Base-by-base conservation (phyloP, 2,797 vertebrate genomes). In the Australoheros facetus region DNA sequence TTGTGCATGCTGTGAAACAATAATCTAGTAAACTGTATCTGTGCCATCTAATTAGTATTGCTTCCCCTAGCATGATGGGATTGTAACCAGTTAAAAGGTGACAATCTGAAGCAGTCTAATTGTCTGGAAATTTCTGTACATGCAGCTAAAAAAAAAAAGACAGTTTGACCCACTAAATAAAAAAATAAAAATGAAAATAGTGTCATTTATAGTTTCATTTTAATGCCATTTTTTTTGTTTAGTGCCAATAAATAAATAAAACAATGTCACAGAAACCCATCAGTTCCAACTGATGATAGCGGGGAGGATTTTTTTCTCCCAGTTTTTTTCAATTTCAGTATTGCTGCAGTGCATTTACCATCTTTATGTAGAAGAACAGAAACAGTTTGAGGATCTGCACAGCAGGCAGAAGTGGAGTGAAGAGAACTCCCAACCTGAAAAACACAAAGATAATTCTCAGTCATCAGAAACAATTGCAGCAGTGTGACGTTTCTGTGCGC, bases 311-410 rank as follows among this genome's bases (percentile, higher is more conserved):
- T 7, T 7, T 48, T 16, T 4, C 13, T 13, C 45, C 6, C 14
- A 19, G 19, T 51, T 23, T n/a, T 69, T 69, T 30, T 48, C 26
- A 69, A 30, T 69, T 16, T 48, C 5, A 66, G 23, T 66, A 16
- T 48, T 3, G 48, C 2, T 66, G 28, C 45, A 7, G 23, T 48
- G 62, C 42, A 66, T 7, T 3, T 88, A 99, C 98, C 97, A 96
- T 98, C 90, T 99, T 99, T 57, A 98, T 85, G 12, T 97, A 97
- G 92, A 99, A 99, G 17, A 99, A 85, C 11, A 98, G 78, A 73
- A 98, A 62, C 54, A 99, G 95, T 90, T 98, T 99, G 86, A 97
- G 45, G 1, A 94, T 90, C 93, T 99, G 98, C 81, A 99, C 82
- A 0, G 90, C 96, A 0, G 97, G 98, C 59, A 99, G 93, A 7